A percentile compares a stretch with the other conserved stretches of the same genome.
Evolutionary conservation across 2,888 invertebrate genomes (phyloP).

Genomic region (Harmothoe impar): DNA sequence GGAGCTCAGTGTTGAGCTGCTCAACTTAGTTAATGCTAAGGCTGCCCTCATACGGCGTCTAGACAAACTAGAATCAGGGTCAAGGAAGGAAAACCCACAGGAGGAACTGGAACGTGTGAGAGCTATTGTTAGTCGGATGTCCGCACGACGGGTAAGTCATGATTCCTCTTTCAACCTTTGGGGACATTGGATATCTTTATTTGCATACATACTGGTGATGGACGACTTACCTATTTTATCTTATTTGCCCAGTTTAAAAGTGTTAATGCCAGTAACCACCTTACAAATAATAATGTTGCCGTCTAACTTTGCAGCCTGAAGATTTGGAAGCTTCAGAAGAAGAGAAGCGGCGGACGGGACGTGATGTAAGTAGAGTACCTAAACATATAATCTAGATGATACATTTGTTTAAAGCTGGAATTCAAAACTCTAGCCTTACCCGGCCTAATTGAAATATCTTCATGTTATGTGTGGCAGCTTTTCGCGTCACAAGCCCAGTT

Average conservation of each 20-base stretch:
- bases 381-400: too few species aligned
- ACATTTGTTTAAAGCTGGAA: too few species aligned
- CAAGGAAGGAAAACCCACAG: slow-evolving; percentile 68
- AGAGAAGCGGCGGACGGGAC: slow-evolving; percentile 37
- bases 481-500: slow-evolving; percentile 77
- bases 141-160: slow-evolving; percentile 50
- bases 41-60: slow-evolving; percentile 80
- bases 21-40: slow-evolving; percentile 82
- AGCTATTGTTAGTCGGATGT: slow-evolving; percentile 78
- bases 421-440: too few species aligned
- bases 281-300: too few species aligned
- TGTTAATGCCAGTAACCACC: too few species aligned
- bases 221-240: not conserved
- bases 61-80: slow-evolving; percentile 72
- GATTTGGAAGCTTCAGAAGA: slow-evolving; percentile 38
- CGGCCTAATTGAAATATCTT: not conserved
- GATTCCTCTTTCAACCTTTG: not conserved
- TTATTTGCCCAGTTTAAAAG: too few species aligned
- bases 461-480: slow-evolving; percentile 70
- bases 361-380: slow-evolving; percentile 37
- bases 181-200: slow-evolving; percentile 2
- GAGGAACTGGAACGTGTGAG: slow-evolving; percentile 79
- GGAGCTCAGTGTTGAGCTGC: slow-evolving; percentile 80
- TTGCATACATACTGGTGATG: too few species aligned
- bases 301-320: slow-evolving; percentile 13